Evolutionary conservation across 2,888 invertebrate genomes (phyloP), one percentile per base, ranked within the genome.

Genomic region (Halictus ligatus): DNA sequence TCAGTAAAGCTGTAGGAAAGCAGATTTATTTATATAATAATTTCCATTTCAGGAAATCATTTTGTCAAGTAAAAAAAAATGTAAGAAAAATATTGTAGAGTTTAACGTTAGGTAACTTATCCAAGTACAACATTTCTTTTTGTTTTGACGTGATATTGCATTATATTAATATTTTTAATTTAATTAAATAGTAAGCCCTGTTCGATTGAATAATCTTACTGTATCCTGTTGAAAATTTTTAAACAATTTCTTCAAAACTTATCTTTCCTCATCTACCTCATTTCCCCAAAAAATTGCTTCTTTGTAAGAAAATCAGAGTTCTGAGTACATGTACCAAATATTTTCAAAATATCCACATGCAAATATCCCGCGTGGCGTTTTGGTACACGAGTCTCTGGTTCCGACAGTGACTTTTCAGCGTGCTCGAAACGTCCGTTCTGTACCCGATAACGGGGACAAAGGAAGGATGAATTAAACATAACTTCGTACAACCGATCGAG

Each of bases 381-480:
- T 58, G 69, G 35, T 71, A 43, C 77, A n/a, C 75, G 64, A 35
- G 78, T 75, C 78, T 58, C 67, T 74, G 46, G 12, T 79, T 76
- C 72, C 67, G 40, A 58, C 71, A 73, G 73, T 73, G 72, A 48
- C 72, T 83, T 69, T 35, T 40, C 72, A 54, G 21, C 43, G 54
- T 76, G 64, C 10, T 69, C n/a, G 29, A 60, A 84, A 69, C 77
- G 21, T 78, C 58, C 54, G 48, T 64, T 78, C 75, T 78, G 81
- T 78, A 64, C 74, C 75, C 54, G 74, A 50, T 78, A 80, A 81
- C 84, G 80, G 72, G 84, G 85, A 83, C 72, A 87, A 84, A 81
- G 80, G 74, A 75, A 83, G 50, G 50, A 85, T 85, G 85, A 85
- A 85, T 85, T 85, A 84, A 84, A 85, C 84, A 84, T 85, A 80